These are phyloP conservation scores for Genyomyrus donnyi DNA, from an alignment of 2,113 vertebrate genomes.

Conservation along the genomic window DNA sequence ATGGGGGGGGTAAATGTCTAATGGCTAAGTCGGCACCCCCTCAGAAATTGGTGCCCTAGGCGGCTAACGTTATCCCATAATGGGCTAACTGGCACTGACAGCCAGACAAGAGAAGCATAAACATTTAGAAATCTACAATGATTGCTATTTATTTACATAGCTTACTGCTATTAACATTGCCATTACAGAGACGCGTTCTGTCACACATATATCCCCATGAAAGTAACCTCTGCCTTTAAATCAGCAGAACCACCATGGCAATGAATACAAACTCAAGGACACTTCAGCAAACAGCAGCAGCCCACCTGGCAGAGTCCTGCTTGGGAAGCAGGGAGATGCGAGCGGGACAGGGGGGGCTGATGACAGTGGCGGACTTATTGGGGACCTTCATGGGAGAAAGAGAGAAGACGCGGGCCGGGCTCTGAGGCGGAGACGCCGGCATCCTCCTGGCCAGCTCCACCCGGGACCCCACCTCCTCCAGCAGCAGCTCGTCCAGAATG, in stretches of 20 bases:
- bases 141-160: too few relatives aligned
- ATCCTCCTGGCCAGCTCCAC: conserved; percentile 41
- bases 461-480: conserved; percentile 47
- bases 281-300: background rate
- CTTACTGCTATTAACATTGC: background rate
- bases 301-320: conserved; percentile 41
- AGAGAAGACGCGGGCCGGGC: conserved; percentile 21
- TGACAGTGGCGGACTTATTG: background rate
- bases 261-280: background rate
- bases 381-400: conserved; percentile 10
- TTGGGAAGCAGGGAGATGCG: background rate
- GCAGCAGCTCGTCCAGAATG: conserved; percentile 52
- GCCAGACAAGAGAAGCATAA: background rate
- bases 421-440: conserved; percentile 51
- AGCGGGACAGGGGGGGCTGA: background rate
- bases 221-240: background rate
- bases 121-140: background rate
- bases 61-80: background rate
- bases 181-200: background rate
- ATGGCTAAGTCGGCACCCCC: background rate
- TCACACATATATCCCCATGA: background rate
- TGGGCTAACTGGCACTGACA: background rate
- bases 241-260: background rate
- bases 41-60: background rate
- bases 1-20: too few relatives aligned